Evolutionary conservation across 2,113 vertebrate species (phyloP), one percentile per base, ranked within the genome.

Genomic region (Archocentrus centrarchus): DNA sequence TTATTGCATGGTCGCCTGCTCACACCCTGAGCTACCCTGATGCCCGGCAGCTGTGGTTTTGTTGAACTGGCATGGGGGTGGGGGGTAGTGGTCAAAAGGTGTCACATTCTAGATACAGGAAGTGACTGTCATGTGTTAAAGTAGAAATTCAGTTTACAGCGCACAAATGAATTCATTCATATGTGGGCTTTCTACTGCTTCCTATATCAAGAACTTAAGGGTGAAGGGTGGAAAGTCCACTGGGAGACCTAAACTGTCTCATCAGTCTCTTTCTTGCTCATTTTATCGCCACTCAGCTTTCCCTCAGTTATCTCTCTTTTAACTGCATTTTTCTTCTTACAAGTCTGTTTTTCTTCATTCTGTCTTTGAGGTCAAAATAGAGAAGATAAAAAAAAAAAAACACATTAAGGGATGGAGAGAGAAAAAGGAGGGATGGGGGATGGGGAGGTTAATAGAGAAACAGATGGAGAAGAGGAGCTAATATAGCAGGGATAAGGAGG

Each of bases 401-500:
- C 15, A 37, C 62, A 20, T 32, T 30, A n/a, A 22, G 18, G 27
- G 11, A 35, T 9, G 11, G 35, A 59, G 55, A 17, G 50, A 44
- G 24, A 41, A 14, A 27, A 20, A 53, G n/a, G 41, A 18, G 17
- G 18, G 73, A 58, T 10, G 60, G 70, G 27, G 39, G 18, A 60
- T 15, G 47, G 80, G 79, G 66, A 77, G 76, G 76, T 85, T 80
- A 80, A 77, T 77, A 81, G 83, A 82, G 58, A 82, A 80, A 7
- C 5, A 62, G 82, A 63, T 58, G 57, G 84, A 75, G 70, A 76
- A 80, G 78, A 75, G 32, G 70, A 82, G 80, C 85, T 89, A 83
- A 91, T 93, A 90, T 90, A 81, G 37, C 59, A 77, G 39, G 80
- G 79, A 89, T 89, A 84, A 86, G 35, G 76, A 77, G 77, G 89